Base-by-base conservation (phyloP, 2,888 invertebrate species). In the Lobophora halterata region DNA sequence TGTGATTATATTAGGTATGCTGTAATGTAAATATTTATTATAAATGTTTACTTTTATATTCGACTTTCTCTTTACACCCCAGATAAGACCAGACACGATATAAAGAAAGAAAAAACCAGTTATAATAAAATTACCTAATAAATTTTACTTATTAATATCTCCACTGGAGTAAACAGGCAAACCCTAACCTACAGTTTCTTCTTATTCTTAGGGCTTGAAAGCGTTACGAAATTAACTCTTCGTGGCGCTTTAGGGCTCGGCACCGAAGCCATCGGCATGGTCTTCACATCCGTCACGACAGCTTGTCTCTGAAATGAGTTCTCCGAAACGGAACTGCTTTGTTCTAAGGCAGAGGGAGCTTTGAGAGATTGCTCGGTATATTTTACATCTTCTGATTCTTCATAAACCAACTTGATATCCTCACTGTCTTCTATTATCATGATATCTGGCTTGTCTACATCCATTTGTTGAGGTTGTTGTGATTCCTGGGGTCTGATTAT, bases 181-280 rank as follows among this genome's bases (percentile, higher is more conserved):
- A n/a, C n/a, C n/a, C n/a, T n/a, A n/a, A n/a, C 12, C 28, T 23
- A 41, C 44, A 55, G 71, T 43, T 75, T 80, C 55, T 90, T 90
- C 63, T 91, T 93, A 58, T 90, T 90, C 71, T 93, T 94, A 25
- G 95, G 94, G 61, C 94, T 94, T 2, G 94, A 93, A 18, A 95
- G 75, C 1, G 95, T 95, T 11, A 93, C 93, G 36, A 95, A 89
- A 47, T 90, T 89, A 2, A 95, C 93, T 47, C 95, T 76, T 8
- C 94, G 71, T 0, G 93, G 93, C 0, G 90, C 90, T 69, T 90
- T 92, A 0, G 83, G 82, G 37, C 78, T 78, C 0, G 70, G 60
- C 1, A 60, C 64, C 0, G 71, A 46, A 20, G 63, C 56, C 0
- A 57, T 53, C 0, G 61, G 55, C 2, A 59, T 65, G 0, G 71